These are phyloP conservation scores for Elachura formosa DNA, from an alignment of 2,113 vertebrate genomes.

Conservation along the genomic window DNA sequence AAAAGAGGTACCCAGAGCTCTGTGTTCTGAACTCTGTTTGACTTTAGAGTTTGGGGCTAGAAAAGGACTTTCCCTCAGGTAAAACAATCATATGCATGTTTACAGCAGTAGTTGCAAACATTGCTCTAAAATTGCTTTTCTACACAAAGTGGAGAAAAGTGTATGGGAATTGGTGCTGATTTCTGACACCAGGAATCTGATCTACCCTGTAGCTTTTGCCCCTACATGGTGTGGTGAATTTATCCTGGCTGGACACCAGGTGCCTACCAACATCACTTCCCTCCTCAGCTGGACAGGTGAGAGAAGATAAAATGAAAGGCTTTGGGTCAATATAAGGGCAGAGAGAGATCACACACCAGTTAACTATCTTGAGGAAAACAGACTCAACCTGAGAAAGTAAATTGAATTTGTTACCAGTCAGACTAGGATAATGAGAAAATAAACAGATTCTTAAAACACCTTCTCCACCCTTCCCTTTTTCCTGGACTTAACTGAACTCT, in stretches of 20 bases:
- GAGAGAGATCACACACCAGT: background rate
- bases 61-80: background rate
- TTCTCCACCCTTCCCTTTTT: background rate
- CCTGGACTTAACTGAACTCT: background rate
- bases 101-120: background rate
- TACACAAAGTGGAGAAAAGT: background rate
- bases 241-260: background rate
- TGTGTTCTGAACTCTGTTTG: background rate
- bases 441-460: background rate
- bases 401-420: background rate
- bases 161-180: background rate
- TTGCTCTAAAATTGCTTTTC: background rate
- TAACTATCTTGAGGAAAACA: background rate
- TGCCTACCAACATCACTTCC: no score
- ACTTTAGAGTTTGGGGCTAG: background rate
- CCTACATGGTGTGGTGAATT: background rate
- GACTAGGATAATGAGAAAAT: background rate
- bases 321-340: background rate
- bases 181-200: background rate
- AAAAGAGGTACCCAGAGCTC: background rate
- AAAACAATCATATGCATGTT: fast-evolving
- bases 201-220: background rate
- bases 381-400: background rate
- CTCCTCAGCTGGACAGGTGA: background rate
- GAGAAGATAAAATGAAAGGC: background rate